phyloP scores from a whole-genome alignment of 2,113 vertebrate genomes.

The Phyllopteryx taeniolatus region DNA sequence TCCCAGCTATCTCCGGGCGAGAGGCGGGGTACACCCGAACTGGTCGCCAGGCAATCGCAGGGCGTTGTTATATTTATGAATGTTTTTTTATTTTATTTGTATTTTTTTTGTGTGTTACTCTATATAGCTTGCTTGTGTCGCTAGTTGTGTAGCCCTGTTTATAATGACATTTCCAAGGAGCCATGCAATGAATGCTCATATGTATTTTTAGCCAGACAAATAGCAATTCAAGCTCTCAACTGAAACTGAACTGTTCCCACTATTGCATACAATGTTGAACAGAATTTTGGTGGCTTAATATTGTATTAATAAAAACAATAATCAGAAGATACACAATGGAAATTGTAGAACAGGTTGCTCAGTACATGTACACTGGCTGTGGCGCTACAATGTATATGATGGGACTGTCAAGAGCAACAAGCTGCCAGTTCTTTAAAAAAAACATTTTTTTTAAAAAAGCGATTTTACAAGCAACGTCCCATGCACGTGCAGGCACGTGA shows the following conservation, averaged over 20 bases:
- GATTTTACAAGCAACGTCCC: too few species aligned
- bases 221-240: constrained; percentile 58
- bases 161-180: constrained; percentile 51
- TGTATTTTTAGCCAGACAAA: constrained; percentile 65
- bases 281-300: neutral
- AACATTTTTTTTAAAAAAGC: too few species aligned
- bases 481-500: too few species aligned
- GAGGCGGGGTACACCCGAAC: too few species aligned
- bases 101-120: neutral
- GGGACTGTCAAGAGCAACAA: too few species aligned
- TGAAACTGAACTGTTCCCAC: constrained; percentile 46
- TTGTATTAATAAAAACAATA: neutral
- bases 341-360: neutral
- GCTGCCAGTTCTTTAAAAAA: too few species aligned
- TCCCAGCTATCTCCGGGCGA: too few species aligned
- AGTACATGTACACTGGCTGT: too few species aligned
- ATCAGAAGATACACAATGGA: neutral
- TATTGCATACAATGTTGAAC: constrained; percentile 5
- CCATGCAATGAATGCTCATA: constrained; percentile 28
- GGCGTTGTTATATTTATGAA: too few species aligned
- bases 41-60: too few species aligned
- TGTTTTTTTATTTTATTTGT: neutral
- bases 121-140: neutral
- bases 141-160: constrained; percentile 9
- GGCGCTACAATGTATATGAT: too few species aligned